Conservation (phyloP, 2,113 vertebrate species). For the Pseudolaguvia tuberculata region DNA sequence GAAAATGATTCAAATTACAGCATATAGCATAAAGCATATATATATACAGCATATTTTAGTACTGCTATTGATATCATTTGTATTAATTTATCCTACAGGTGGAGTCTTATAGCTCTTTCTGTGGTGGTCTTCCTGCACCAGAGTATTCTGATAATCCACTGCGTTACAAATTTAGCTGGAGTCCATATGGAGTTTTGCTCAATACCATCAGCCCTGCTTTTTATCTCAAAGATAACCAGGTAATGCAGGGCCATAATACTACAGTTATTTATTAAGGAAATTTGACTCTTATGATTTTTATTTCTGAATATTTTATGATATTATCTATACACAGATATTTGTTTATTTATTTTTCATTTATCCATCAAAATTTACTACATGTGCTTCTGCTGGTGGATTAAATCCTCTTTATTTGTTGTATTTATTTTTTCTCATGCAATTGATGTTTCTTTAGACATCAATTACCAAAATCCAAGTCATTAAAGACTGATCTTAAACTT, state of each 20-base stretch:
- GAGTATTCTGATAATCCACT: constrained; percentile 92
- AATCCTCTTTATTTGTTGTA: neutral
- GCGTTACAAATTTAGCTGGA: constrained; percentile 98
- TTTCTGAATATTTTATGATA: too few relatives aligned
- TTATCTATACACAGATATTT: too few relatives aligned
- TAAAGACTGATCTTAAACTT: neutral
- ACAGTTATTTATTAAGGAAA: neutral
- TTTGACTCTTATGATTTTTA: neutral
- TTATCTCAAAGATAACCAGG: constrained; percentile 82
- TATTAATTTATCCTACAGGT: constrained; percentile 69
- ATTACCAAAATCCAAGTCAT: neutral
- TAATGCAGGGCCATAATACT: constrained; percentile 47
- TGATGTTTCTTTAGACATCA: too few relatives aligned
- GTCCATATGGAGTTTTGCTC: constrained; percentile 83
- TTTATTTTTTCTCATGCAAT: too few relatives aligned
- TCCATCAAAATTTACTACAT: neutral
- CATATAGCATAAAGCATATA: too few relatives aligned
- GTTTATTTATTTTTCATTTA: neutral
- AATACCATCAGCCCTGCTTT: constrained; percentile 84
- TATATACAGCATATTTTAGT: neutral
- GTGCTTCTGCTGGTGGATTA: neutral
- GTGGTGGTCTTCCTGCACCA: constrained; percentile 88
- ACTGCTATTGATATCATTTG: neutral
- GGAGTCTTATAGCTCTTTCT: constrained; percentile 88
- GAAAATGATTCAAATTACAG: too few relatives aligned